Evolutionary conservation across 2,113 vertebrate genomes (phyloP).

Genomic region (Cariama cristata): DNA sequence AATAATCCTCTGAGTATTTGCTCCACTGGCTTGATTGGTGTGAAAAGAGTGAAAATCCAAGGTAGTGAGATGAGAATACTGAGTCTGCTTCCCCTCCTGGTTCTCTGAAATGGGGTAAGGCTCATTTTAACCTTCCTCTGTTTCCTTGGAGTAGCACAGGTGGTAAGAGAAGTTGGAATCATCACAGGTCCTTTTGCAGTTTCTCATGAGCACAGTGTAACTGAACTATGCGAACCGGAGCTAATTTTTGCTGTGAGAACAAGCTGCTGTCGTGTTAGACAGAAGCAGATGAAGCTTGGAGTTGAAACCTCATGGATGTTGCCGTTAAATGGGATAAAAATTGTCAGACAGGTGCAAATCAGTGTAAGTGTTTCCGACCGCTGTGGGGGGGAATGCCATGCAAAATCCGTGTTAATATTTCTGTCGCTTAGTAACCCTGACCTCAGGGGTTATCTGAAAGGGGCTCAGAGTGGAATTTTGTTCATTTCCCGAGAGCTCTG

Average conservation of each 20-base stretch:
- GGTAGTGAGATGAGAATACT: slow-evolving; percentile 38
- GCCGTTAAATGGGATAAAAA: neutral
- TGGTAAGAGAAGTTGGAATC: neutral
- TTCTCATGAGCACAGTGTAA: neutral
- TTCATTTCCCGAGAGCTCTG: slow-evolving; percentile 56
- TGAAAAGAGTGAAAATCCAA: slow-evolving; percentile 65
- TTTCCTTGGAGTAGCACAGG: neutral
- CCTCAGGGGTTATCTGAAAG: slow-evolving; percentile 57
- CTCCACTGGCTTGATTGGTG: slow-evolving; percentile 58
- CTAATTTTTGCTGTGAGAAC: neutral
- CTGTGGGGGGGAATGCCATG: neutral
- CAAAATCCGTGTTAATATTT: neutral
- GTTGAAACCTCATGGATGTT: neutral
- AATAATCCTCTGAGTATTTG: slow-evolving; percentile 72
- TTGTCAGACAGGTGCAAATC: slow-evolving; percentile 22
- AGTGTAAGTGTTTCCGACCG: neutral
- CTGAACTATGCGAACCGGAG: neutral
- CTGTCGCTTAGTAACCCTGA: slow-evolving; percentile 53
- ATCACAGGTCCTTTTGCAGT: neutral
- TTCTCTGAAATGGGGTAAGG: neutral
- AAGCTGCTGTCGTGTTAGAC: neutral
- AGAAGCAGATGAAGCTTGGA: neutral
- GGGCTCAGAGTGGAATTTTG: slow-evolving; percentile 55
- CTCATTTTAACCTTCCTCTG: fast-evolving
- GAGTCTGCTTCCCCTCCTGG: neutral